These are phyloP conservation scores for Amphiprion clarkii DNA, from an alignment of 2,797 vertebrate species.

Conservation along the genomic window DNA sequence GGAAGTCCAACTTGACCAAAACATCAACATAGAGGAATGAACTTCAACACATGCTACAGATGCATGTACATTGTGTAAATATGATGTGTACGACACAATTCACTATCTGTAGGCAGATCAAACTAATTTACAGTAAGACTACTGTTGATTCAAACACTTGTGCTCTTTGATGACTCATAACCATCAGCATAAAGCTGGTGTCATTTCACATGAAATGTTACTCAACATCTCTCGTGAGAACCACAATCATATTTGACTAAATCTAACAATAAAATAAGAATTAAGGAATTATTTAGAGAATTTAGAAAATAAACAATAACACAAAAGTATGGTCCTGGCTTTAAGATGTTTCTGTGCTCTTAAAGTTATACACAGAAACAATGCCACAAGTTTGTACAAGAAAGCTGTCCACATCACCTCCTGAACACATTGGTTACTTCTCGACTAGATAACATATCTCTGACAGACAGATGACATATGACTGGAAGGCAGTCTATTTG, in stretches of 20 bases:
- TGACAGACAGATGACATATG: slow-evolving; percentile 20
- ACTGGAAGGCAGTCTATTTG: not conserved
- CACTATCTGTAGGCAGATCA: not conserved
- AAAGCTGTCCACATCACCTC: slow-evolving; percentile 26
- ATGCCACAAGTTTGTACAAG: slow-evolving; percentile 19
- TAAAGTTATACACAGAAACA: not conserved
- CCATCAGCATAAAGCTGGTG: not conserved
- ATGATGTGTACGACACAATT: not conserved
- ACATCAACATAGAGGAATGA: not conserved
- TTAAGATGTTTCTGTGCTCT: not conserved
- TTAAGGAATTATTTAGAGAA: not conserved
- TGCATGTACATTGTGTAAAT: not conserved
- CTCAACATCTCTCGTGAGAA: slow-evolving; percentile 13
- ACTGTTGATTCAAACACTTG: slow-evolving; percentile 12
- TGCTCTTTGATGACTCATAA: slow-evolving; percentile 32
- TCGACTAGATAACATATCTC: slow-evolving; percentile 4
- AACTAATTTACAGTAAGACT: not conserved
- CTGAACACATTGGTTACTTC: slow-evolving; percentile 19
- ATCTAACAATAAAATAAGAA: not conserved
- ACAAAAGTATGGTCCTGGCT: not conserved
- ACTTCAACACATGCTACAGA: not conserved
- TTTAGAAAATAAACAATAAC: not conserved
- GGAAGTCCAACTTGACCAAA: slow-evolving; percentile 16
- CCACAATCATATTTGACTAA: not conserved
- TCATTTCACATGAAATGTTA: slow-evolving; percentile 29